These are phyloP conservation scores for Chrysogorgia sp. DNA, from an alignment of 92 coral and sea anemone species.

Conservation along the genomic window DNA sequence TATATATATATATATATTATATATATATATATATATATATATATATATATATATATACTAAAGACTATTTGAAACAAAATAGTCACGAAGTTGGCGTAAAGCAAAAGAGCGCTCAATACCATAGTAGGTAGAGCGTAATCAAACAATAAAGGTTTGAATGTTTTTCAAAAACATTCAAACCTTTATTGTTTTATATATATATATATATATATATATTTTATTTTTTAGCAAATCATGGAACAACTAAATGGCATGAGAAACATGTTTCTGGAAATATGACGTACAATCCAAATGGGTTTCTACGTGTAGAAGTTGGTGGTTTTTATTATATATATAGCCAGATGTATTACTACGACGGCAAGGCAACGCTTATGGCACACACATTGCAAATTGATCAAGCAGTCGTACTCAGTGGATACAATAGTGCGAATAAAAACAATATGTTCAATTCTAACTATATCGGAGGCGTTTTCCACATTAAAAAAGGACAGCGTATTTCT, in stretches of 20 bases:
- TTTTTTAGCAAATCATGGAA: conserved; percentile 69
- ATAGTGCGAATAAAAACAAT: conserved; percentile 68
- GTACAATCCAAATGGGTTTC: conserved; percentile 75
- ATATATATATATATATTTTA: too few relatives aligned
- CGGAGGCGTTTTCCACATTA: conserved; percentile 84
- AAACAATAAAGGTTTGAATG: too few relatives aligned
- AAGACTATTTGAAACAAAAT: too few relatives aligned
- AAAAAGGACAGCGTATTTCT: conserved; percentile 78
- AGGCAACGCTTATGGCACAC: conserved; percentile 85
- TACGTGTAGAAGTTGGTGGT: conserved; percentile 75
- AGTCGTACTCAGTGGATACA: conserved; percentile 74
- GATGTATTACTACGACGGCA: conserved; percentile 83
- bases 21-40: too few relatives aligned
- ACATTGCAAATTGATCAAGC: conserved; percentile 76
- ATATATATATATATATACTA: too few relatives aligned
- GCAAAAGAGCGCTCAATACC: too few relatives aligned
- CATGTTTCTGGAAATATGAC: conserved; percentile 77
- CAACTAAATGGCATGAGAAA: conserved; percentile 81
- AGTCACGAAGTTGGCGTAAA: too few relatives aligned
- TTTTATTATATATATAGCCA: conserved; percentile 93
- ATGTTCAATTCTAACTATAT: conserved; percentile 91
- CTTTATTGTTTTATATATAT: too few relatives aligned
- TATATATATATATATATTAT: too few relatives aligned
- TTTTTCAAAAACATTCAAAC: too few relatives aligned
- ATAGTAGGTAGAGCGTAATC: too few relatives aligned